Conservation (phyloP, 2,797 vertebrate species). For the Schizopygopsis pylzovi region DNA sequence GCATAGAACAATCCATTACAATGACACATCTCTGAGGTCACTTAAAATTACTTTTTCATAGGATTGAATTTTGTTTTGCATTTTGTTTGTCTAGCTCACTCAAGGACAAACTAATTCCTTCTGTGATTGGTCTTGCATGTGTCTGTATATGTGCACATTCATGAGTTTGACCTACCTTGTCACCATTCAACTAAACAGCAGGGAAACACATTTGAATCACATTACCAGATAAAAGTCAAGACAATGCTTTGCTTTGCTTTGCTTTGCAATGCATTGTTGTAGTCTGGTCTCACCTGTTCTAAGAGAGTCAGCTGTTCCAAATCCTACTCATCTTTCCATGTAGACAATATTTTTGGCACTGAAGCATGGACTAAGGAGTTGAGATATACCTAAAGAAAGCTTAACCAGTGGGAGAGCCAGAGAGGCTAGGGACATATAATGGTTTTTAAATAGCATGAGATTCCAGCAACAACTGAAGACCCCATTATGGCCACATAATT, state of each 20-base stretch:
- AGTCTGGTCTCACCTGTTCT: not conserved
- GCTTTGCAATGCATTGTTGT: not conserved
- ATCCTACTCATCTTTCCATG: not conserved
- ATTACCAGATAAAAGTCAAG: constrained; percentile 41
- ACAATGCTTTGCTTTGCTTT: not conserved
- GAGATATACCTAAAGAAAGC: not conserved
- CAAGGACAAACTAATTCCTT: constrained; percentile 56
- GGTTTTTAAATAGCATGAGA: not conserved
- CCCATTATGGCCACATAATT: not conserved
- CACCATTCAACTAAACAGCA: constrained; percentile 37
- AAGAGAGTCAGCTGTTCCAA: not conserved
- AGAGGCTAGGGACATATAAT: not conserved
- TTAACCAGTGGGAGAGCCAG: not conserved
- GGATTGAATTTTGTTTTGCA: constrained; percentile 59
- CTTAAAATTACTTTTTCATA: constrained; percentile 61
- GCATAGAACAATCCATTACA: constrained; percentile 52
- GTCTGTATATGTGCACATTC: constrained; percentile 47
- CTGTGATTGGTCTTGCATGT: constrained; percentile 33
- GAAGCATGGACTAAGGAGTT: not conserved
- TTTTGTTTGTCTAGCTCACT: constrained; percentile 56
- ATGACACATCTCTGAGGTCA: constrained; percentile 61
- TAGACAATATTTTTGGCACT: not conserved
- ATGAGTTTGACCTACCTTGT: constrained; percentile 59
- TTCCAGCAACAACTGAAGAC: not conserved
- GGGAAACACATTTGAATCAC: constrained; percentile 40